phyloP scores from a whole-genome alignment of 2,888 invertebrate species.

The Sycophila texana region DNA sequence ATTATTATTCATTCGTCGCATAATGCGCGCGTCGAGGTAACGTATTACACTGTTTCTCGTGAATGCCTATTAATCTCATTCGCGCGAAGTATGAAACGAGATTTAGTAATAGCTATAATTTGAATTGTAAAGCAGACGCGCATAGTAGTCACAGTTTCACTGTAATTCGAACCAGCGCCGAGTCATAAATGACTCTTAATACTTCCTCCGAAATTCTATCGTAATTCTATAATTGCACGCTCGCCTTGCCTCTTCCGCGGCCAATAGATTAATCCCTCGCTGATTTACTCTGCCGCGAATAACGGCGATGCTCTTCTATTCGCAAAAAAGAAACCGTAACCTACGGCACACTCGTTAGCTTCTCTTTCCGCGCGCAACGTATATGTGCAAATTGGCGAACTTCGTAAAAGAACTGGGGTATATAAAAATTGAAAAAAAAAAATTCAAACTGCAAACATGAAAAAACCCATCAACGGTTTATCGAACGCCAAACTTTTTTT shows the following conservation, averaged over 20 bases:
- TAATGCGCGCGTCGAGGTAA: too few species aligned
- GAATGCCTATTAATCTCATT: conserved; percentile 20
- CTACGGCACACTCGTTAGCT: not conserved
- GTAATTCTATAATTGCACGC: not conserved
- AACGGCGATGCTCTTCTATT: not conserved
- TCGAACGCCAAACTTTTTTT: too few species aligned
- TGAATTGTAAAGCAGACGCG: conserved; percentile 42
- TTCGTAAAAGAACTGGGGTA: too few species aligned
- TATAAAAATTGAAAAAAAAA: too few species aligned
- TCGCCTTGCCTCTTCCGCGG: not conserved
- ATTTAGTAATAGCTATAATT: conserved; percentile 35
- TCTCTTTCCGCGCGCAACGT: too few species aligned
- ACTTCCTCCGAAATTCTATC: not conserved
- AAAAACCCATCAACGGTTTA: too few species aligned
- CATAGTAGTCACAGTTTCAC: conserved; percentile 15
- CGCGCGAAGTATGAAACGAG: conserved; percentile 12
- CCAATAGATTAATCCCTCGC: not conserved
- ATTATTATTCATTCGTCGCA: too few species aligned
- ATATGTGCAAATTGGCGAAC: too few species aligned
- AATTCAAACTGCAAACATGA: too few species aligned
- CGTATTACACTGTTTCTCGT: conserved; percentile 14
- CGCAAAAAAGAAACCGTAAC: not conserved
- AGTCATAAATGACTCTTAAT: conserved; percentile 5
- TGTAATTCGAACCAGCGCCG: not conserved
- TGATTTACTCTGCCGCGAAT: not conserved